phyloP scores from a whole-genome alignment of 2,888 invertebrate genomes.

The Sesamia inferens region DNA sequence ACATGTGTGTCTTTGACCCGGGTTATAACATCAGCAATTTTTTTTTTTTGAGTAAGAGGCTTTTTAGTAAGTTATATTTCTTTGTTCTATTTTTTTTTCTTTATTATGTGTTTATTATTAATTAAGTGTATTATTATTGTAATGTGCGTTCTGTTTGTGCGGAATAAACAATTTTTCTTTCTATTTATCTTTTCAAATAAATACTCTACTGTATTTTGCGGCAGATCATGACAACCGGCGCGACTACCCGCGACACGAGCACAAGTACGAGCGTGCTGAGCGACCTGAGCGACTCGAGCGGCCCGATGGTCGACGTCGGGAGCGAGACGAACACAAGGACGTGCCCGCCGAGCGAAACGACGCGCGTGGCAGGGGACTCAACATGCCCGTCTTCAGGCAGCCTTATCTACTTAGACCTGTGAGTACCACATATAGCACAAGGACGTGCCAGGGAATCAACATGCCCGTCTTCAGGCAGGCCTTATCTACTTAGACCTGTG shows the following conservation, averaged over 20 bases:
- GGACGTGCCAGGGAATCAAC: conserved; percentile 39
- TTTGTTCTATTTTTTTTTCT: too few relatives aligned
- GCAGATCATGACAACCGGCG: conserved; percentile 65
- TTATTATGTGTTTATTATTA: too few relatives aligned
- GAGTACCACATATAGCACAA: conserved; percentile 20
- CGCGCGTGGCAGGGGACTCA: conserved; percentile 38
- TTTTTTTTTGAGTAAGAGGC: too few relatives aligned
- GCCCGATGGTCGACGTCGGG: conserved; percentile 45
- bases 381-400: conserved; percentile 68
- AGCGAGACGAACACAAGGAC: conserved; percentile 46
- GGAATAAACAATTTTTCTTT: too few relatives aligned
- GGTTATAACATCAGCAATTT: too few relatives aligned
- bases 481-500: conserved; percentile 78
- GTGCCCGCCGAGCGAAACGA: conserved; percentile 31
- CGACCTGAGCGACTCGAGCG: conserved; percentile 34
- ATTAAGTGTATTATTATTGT: too few relatives aligned
- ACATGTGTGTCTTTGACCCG: too few relatives aligned
- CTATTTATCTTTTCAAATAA: too few relatives aligned
- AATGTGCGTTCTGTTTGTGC: too few relatives aligned
- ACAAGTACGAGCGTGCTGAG: conserved; percentile 29
- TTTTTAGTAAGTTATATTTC: too few relatives aligned
- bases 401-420: conserved; percentile 79
- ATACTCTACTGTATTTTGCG: background rate
- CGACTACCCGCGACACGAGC: conserved; percentile 57
- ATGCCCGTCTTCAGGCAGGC: conserved; percentile 70